Percentiles rank a stretch among this genome's conserved stretches.
phyloP scores from a whole-genome alignment of 1,140 invertebrate species.

The Condylostylus longicornis region DNA sequence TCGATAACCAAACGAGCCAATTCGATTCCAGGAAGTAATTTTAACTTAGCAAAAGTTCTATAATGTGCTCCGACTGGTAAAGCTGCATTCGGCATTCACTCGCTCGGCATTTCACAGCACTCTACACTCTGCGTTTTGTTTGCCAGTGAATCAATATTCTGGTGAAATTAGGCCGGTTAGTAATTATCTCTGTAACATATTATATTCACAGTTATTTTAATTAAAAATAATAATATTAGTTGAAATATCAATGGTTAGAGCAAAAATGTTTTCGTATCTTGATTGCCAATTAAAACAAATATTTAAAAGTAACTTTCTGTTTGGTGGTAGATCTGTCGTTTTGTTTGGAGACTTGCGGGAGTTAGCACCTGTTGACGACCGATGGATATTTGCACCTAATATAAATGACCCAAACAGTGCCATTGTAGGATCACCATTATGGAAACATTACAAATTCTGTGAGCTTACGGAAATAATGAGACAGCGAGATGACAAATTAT shows the following conservation, averaged over 20 bases:
- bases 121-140: constrained; percentile 21
- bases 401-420: neutral
- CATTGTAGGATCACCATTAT: too few species aligned
- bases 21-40: too few species aligned
- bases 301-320: constrained; percentile 13
- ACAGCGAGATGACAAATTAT: too few species aligned
- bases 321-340: constrained; percentile 16
- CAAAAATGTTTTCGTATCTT: constrained; percentile 14
- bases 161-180: constrained; percentile 6
- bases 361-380: constrained; percentile 11
- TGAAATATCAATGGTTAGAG: constrained; percentile 30
- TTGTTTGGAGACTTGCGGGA: constrained; percentile 17
- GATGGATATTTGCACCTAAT: constrained; percentile 3
- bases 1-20: too few species aligned
- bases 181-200: constrained; percentile 11
- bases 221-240: constrained; percentile 29
- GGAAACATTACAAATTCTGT: too few species aligned
- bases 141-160: constrained; percentile 15
- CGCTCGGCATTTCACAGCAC: too few species aligned
- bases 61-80: too few species aligned
- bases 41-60: too few species aligned
- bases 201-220: constrained; percentile 11
- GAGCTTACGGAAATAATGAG: too few species aligned
- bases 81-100: constrained; percentile 24
- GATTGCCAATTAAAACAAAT: constrained; percentile 23